These are phyloP conservation scores for Drosophila guanche DNA, from an alignment of 1,140 invertebrate species.

Conservation along the genomic window DNA sequence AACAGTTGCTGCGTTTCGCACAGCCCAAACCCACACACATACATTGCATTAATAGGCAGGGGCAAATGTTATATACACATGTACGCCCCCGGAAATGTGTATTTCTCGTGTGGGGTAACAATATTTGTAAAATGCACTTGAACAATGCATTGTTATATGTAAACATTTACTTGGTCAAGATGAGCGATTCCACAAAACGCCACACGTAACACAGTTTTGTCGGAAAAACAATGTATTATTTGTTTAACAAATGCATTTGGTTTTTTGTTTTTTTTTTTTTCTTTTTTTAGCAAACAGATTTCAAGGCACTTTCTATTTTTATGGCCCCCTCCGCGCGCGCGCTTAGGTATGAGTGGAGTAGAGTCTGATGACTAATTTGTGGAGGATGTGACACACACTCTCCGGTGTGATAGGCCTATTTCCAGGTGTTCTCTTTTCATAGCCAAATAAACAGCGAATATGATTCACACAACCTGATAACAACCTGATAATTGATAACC, in stretches of 20 bases:
- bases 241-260: constrained; percentile 6
- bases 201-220: neutral
- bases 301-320: constrained; percentile 41
- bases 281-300: too few relatives aligned
- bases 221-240: neutral
- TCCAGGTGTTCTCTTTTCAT: too few relatives aligned
- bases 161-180: too few relatives aligned
- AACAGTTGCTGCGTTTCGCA: constrained; percentile 63
- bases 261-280: neutral
- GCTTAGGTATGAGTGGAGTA: neutral
- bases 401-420: too few relatives aligned
- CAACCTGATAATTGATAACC: too few relatives aligned
- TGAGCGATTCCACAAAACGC: too few relatives aligned
- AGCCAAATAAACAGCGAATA: too few relatives aligned
- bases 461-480: too few relatives aligned
- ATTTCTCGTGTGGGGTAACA: too few relatives aligned
- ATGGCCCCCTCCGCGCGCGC: neutral
- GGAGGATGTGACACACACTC: constrained; percentile 25
- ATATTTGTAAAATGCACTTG: too few relatives aligned
- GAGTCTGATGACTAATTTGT: constrained; percentile 29
- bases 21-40: constrained; percentile 10
- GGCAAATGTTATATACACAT: neutral
- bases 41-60: neutral
- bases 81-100: neutral
- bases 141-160: too few relatives aligned